Base-by-base conservation (phyloP, 2,888 invertebrate species). In the Rhagophthalmus giganteus region DNA sequence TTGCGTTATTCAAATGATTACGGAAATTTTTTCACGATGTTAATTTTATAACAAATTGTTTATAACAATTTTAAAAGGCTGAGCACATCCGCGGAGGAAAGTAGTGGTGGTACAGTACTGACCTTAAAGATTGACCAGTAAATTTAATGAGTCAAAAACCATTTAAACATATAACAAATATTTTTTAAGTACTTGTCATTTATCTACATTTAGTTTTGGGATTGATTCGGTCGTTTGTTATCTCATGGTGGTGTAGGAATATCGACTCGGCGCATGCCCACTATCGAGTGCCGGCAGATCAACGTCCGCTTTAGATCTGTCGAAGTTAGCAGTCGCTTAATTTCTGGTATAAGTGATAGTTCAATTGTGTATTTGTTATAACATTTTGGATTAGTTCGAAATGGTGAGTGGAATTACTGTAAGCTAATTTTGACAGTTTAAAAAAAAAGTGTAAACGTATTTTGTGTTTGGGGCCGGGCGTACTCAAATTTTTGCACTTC, bases 271-370 rank as follows among this genome's bases (percentile, higher is more conserved):
- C 74, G 73, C 74, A 66, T 54, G 72, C 72, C 71, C 61, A 61
- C 33, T 57, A 40, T 57, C 60, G 60, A 45, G 62, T 64, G 62
- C 71, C 72, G 71, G 72, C 62, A 70, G 73, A 74, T 73, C 74
- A 74, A 74, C 74, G 75, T 74, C 74, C 74, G 70, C 72, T 68
- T 63, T 65, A 67, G 69, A 69, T 69, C 70, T 68, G 66, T 64
- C 58, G 59, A 65, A 63, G 57, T 60, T 66, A 61, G 65, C 71
- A 71, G 70, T 74, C 68, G 64, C 65, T 66, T 62, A 64, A 65
- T 64, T 61, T 65, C 63, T 61, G 69, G 69, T 71, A 71, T 63
- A 64, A 65, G 67, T 72, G 67, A 63, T 62, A 66, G 70, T 69
- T 68, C 59, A 60, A 60, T 64, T 56, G 67, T 68, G 62, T 64